Base-by-base conservation (phyloP, 2,888 invertebrate genomes). In the Orchesellides sinensis region DNA sequence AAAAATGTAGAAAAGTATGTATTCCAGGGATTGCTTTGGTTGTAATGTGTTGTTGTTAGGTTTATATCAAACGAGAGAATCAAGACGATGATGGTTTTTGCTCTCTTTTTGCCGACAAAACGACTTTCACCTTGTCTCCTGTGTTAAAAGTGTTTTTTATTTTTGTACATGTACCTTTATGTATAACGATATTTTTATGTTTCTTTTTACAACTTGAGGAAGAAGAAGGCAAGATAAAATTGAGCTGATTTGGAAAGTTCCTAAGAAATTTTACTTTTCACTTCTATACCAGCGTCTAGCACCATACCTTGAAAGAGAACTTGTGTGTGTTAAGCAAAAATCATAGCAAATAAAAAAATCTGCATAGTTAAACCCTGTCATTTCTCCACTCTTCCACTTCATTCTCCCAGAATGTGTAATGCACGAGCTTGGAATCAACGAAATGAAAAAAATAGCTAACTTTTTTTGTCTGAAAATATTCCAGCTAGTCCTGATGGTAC, bases 101-200 rank as follows among this genome's bases (percentile, higher is more conserved):
- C 56, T 40, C 40, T 56, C 45, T 40, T 70, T 45, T 72, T 32
- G 14, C 23, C n/a, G 23, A 70, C 19, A 61, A 72, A 72, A 72
- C 49, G 25, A 21, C 61, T 72, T 72, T 72, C 72, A 72, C 72
- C 72, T 72, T 72, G 54, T 61, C 61, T 29, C 5, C 68, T 56
- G 47, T 12, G 10, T 45, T 35, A 61, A 47, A 19, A 27, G 35
- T 72, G 32, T 12, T 12, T 23, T 25, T 17, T 61, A 32, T 35
- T 17, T 17, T 29, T 32, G n/a, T n/a, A n/a, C n/a, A n/a, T n/a
- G n/a, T n/a, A n/a, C n/a, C n/a, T n/a, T n/a, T 61, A 19, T 32
- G 45, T 65, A 54, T 75, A 75, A 75, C 65, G 66, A 66, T 56
- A 40, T 54, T 75, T 75, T 75, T 75, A 75, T 75, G 75, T 14